Conservation (phyloP, 2,113 vertebrate genomes). For the Nycticebus coucang region DNA sequence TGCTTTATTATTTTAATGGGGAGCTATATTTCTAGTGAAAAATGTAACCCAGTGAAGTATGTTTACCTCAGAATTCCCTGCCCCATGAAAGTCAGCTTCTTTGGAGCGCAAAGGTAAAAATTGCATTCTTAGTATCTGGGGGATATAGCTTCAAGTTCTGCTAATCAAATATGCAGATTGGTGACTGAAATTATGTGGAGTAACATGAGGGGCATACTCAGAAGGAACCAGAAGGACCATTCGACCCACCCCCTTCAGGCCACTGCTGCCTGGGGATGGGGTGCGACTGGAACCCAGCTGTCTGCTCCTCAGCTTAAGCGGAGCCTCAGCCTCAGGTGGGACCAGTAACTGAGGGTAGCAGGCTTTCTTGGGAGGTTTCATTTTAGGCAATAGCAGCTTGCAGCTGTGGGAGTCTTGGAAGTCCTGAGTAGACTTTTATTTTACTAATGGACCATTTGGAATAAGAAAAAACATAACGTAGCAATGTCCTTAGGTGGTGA, state of each 20-base stretch:
- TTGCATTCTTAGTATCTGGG: background rate
- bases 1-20: conserved; percentile 64
- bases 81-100: background rate
- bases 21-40: conserved; percentile 44
- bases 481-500: conserved; percentile 53
- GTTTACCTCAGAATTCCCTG: background rate
- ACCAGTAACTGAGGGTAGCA: background rate
- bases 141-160: background rate
- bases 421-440: conserved; percentile 55
- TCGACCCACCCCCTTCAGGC: background rate
- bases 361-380: conserved; percentile 33
- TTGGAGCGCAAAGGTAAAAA: background rate
- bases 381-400: background rate
- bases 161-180: background rate
- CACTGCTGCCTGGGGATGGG: no score
- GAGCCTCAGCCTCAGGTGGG: background rate
- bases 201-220: background rate
- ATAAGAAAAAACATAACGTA: conserved; percentile 38
- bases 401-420: background rate
- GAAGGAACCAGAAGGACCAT: background rate
- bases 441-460: conserved; percentile 57
- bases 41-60: background rate
- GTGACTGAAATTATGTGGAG: background rate
- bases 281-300: background rate
- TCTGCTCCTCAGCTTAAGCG: background rate